Percentiles rank a stretch among this genome's conserved stretches.
phyloP scores from a whole-genome alignment of 1,140 invertebrate genomes.

The Tyrophagus putrescentiae region DNA sequence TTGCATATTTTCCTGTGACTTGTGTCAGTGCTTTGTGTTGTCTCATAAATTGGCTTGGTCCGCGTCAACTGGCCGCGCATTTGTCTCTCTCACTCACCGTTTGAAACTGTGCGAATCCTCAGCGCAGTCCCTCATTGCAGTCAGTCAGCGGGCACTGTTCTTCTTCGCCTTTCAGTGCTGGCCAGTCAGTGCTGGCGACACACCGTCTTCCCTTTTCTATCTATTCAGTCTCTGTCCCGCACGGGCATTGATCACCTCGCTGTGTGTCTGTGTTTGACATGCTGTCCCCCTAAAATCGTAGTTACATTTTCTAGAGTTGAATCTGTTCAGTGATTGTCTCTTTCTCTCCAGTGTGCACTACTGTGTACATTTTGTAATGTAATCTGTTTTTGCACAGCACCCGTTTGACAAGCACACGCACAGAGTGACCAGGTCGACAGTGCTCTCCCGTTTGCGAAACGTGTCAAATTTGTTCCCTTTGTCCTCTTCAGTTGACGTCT shows the following conservation, averaged over 20 bases:
- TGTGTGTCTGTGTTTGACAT: not conserved
- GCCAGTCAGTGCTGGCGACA: not conserved
- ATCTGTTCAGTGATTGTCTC: not conserved
- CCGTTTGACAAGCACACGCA: not conserved
- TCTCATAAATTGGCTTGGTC: slow-evolving; percentile 5
- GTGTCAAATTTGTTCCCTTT: slow-evolving; percentile 13
- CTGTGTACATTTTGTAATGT: slow-evolving; percentile 5
- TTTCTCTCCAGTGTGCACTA: not conserved
- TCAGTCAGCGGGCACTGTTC: too few species aligned
- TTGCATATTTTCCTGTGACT: not conserved
- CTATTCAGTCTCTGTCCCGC: not conserved
- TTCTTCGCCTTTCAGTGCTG: not conserved
- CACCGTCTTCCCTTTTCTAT: not conserved
- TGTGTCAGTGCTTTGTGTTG: not conserved
- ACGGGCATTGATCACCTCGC: not conserved
- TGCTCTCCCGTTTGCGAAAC: not conserved
- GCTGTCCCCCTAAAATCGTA: not conserved
- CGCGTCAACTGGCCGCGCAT: not conserved
- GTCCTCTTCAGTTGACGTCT: slow-evolving; percentile 10
- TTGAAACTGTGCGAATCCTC: too few species aligned
- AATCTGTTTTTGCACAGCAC: slow-evolving; percentile 4
- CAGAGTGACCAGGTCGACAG: not conserved
- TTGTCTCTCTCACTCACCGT: not conserved
- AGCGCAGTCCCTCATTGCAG: too few species aligned
- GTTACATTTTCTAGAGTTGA: not conserved